Base-by-base conservation (phyloP, 2,113 vertebrate species). In the Sebastes schlegelii region DNA sequence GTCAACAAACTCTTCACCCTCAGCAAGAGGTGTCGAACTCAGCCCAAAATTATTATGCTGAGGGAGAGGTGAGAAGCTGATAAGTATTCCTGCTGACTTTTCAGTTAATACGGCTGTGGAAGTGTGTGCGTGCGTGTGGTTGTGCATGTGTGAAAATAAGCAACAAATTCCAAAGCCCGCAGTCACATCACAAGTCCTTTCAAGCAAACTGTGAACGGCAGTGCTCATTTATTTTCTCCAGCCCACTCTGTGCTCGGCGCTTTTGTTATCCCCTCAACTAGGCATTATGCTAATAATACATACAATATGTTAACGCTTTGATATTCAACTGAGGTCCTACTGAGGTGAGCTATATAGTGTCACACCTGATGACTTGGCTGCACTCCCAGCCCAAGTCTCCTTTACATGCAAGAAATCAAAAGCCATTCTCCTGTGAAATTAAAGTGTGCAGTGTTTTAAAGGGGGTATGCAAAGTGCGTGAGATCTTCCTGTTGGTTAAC, bases 1-100 rank as follows among this genome's bases (percentile, higher is more conserved):
- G 74, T 95, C 93, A 88, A 86, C 90, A 96, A 95, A 83, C 94
- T 96, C 82, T 96, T 96, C 92, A 93, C 89, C 85, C 95, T 96
- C 82, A 96, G 96, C 95, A 96, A 95, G 91, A 92, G 95, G 85
- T 96, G 96, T 83, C 93, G 92, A 76, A 95, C 77, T 67, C 95
- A 95, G 91, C 96, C 95, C 78, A 92, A 89, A 87, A 92, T 95
- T 48, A 80, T 94, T 51, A 86, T 93, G 87, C 95, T 94, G 89
- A 94, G 93, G 80, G 94, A 95, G 90, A 95, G 96, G 96, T 96
- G 94, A 94, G 96, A 86, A 72, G 62, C 81, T 55, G 77, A 72
- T 71, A 58, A 61, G 58, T 62, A 65, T 84, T 76, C 71, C 72
- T 68, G 76, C 87, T 86, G 77, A 86, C 82, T 86, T 85, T 85